Conservation (phyloP, 2,797 vertebrate genomes). For the Crotalus adamanteus region DNA sequence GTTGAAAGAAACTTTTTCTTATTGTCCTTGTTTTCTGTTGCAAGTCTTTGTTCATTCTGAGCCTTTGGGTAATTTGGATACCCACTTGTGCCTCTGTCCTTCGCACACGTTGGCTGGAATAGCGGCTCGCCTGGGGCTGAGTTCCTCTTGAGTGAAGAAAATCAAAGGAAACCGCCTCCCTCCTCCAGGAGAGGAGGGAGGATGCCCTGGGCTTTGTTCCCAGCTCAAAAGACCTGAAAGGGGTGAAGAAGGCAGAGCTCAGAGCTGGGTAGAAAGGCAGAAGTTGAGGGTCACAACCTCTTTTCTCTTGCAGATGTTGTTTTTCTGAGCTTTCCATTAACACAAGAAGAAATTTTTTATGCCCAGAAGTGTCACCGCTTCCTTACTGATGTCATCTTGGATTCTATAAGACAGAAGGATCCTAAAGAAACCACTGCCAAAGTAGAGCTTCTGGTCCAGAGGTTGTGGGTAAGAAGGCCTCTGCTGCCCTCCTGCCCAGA, state of each 20-base stretch:
- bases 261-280: neutral
- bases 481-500: neutral
- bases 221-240: neutral
- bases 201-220: neutral
- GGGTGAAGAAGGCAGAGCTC: neutral
- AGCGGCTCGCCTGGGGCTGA: neutral
- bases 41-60: too few species aligned
- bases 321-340: slow-evolving; percentile 69
- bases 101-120: neutral
- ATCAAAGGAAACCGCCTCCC: neutral
- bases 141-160: neutral
- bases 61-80: neutral
- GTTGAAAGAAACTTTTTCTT: too few species aligned
- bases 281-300: neutral
- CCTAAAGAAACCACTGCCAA: slow-evolving; percentile 57
- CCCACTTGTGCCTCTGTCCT: neutral
- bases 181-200: neutral
- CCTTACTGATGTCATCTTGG: slow-evolving; percentile 68
- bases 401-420: slow-evolving; percentile 65
- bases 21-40: too few species aligned
- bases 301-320: slow-evolving; percentile 53
- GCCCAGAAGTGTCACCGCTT: slow-evolving; percentile 67
- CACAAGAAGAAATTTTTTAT: slow-evolving; percentile 69
- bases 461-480: slow-evolving; percentile 62
- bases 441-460: slow-evolving; percentile 56